Evolutionary conservation across 2,113 vertebrate species (phyloP).

Genomic region (Scortum barcoo): DNA sequence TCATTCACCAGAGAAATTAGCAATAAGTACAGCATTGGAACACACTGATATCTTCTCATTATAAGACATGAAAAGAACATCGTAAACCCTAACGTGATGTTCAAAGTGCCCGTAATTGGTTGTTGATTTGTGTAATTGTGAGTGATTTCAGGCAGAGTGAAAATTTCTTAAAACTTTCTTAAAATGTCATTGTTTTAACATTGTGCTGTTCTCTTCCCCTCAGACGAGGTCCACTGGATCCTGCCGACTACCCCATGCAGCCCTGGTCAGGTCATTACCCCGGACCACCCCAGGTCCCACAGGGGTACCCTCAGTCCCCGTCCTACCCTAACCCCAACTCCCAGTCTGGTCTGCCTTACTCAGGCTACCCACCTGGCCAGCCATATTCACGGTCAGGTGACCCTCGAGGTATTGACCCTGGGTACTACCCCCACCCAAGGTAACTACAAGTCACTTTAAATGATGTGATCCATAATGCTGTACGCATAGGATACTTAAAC

Average conservation of each 20-base stretch:
- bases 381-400: conserved; percentile 85
- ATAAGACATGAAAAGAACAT: conserved; percentile 5
- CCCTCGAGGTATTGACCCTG: conserved; percentile 84
- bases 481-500: not conserved
- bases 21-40: conserved; percentile 1
- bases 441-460: conserved; percentile 21
- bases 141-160: conserved; percentile 21
- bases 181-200: not conserved
- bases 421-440: conserved; percentile 86
- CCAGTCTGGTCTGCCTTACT: conserved; percentile 84
- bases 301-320: conserved; percentile 71
- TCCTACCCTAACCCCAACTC: conserved; percentile 70
- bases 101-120: conserved; percentile 31
- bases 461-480: not conserved
- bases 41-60: conserved; percentile 16
- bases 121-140: conserved; percentile 42
- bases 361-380: conserved; percentile 82
- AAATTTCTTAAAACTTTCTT: not conserved
- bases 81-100: not conserved
- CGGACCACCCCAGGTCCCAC: conserved; percentile 85
- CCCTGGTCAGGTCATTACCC: conserved; percentile 85
- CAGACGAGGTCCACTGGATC: conserved; percentile 90
- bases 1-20: conserved; percentile 21
- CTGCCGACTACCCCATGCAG: conserved; percentile 87
- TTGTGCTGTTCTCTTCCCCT: conserved; percentile 42